These are phyloP conservation scores for Ctenosaura bakeri DNA, from an alignment of 2,797 vertebrate genomes.

Conservation along the genomic window DNA sequence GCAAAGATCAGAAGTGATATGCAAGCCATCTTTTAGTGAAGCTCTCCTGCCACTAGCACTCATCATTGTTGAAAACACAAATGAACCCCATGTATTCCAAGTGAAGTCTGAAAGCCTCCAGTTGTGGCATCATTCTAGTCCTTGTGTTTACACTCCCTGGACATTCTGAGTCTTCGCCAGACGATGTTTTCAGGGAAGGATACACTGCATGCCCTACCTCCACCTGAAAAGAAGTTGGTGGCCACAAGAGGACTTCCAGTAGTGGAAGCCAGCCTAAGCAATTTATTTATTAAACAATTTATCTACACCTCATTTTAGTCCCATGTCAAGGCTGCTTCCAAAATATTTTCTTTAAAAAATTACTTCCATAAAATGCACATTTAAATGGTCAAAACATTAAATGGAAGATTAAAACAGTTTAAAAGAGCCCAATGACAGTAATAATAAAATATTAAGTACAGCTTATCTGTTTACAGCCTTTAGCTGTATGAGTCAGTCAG, in stretches of 20 bases:
- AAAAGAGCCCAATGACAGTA: too few species aligned
- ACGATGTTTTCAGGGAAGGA: not conserved
- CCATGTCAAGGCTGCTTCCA: too few species aligned
- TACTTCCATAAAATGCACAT: too few species aligned
- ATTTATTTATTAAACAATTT: too few species aligned
- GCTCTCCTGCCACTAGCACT: not conserved
- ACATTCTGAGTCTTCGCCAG: not conserved
- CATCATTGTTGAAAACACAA: not conserved
- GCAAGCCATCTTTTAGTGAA: not conserved
- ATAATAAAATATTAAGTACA: too few species aligned
- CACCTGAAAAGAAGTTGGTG: not conserved
- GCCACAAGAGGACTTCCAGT: not conserved
- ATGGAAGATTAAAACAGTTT: too few species aligned
- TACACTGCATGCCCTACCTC: not conserved
- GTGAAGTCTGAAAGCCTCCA: not conserved
- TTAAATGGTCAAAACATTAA: too few species aligned
- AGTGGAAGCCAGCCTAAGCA: not conserved
- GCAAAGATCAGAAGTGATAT: not conserved
- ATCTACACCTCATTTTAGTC: too few species aligned
- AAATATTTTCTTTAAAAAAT: too few species aligned
- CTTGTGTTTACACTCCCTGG: not conserved
- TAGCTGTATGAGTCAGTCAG: too few species aligned
- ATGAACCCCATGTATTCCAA: not conserved
- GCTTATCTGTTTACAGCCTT: too few species aligned
- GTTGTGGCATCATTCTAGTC: not conserved